Conservation (phyloP, 2,888 invertebrate genomes). For the Pyrochroa serraticornis region DNA sequence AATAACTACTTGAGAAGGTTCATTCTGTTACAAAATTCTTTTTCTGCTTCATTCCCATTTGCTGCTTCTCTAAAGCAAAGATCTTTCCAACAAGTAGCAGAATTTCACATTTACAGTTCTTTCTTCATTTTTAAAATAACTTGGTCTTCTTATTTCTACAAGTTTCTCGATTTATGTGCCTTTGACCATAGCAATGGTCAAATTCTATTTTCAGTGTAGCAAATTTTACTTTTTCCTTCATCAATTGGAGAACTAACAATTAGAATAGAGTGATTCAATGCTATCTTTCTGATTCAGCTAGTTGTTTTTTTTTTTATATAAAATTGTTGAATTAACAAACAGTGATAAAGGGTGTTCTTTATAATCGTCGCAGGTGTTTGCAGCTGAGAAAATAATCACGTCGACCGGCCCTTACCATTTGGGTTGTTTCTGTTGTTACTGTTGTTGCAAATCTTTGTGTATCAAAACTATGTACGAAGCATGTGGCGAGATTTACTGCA, state of each 20-base stretch:
- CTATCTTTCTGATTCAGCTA: no score
- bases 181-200: background rate
- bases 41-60: background rate
- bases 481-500: constrained; percentile 62
- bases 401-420: constrained; percentile 59
- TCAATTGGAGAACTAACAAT: no score
- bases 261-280: no score
- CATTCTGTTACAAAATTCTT: no score
- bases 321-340: background rate
- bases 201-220: no score
- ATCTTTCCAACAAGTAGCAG: no score
- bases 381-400: constrained; percentile 54
- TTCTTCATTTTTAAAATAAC: background rate
- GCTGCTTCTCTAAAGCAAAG: no score
- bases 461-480: constrained; percentile 59
- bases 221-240: no score
- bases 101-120: background rate
- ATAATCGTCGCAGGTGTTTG: constrained; percentile 49
- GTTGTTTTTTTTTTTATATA: background rate
- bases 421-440: constrained; percentile 61
- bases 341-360: background rate
- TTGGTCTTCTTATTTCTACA: background rate
- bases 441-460: constrained; percentile 60
- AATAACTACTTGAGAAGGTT: no score
- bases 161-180: background rate